Evolutionary conservation across 1,140 invertebrate genomes (phyloP).

Genomic region (Capitella teleta): DNA sequence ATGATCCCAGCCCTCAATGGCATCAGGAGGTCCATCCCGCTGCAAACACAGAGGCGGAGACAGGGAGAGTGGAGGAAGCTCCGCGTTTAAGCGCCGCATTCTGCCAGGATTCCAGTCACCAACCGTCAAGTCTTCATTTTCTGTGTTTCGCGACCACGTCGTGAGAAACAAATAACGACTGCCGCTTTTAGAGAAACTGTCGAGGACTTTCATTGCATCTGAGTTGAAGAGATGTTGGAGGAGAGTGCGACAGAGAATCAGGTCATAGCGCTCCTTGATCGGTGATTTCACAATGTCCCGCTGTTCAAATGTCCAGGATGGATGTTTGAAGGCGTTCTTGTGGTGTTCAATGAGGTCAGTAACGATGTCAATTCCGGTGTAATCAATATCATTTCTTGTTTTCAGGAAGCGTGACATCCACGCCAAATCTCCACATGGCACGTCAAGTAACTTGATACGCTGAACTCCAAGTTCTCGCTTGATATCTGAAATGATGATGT

Average conservation of each 20-base stretch:
- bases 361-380: conserved; percentile 13
- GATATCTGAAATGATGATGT: conserved; percentile 7
- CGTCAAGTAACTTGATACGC: conserved; percentile 3
- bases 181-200: conserved; percentile 7
- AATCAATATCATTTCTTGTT: conserved; percentile 11
- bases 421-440: conserved; percentile 12
- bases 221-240: conserved; percentile 9
- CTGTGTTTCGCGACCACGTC: not conserved
- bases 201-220: conserved; percentile 2
- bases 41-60: conserved; percentile 5
- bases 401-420: conserved; percentile 13
- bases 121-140: conserved; percentile 3
- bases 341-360: conserved; percentile 9
- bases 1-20: conserved; percentile 4
- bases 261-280: conserved; percentile 3
- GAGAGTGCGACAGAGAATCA: conserved; percentile 9
- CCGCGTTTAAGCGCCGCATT: conserved; percentile 6
- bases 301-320: conserved; percentile 4
- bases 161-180: conserved; percentile 9
- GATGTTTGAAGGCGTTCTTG: conserved; percentile 1
- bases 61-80: conserved; percentile 7
- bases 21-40: conserved; percentile 9
- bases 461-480: not conserved
- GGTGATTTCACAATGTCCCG: conserved; percentile 3
- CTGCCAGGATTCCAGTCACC: conserved; percentile 7